Evolutionary conservation across 2,888 invertebrate species (phyloP), one percentile per base, ranked within the genome.

Genomic region (Linnaemya vulpina): DNA sequence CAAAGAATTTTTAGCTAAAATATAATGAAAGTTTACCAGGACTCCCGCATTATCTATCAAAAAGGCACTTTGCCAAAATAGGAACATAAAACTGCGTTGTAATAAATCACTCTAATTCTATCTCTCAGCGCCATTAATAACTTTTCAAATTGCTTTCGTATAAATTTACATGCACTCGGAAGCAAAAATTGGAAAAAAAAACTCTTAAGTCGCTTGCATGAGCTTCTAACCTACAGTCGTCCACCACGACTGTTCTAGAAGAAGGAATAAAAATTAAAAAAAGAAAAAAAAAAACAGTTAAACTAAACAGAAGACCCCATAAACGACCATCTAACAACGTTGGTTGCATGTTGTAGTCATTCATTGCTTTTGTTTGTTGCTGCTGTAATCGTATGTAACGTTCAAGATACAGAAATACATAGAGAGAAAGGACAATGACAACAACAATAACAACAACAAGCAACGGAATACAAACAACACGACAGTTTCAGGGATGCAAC

Each of bases 401-500:
- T 79, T 78, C 55, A 85, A 85, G 85, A 85, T 75, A 74, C 58
- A 51, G 49, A 77, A 67, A 53, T 43, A 74, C 62, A 73, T 76
- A 76, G 71, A 75, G 70, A 46, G n/a, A n/a, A n/a, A n/a, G n/a
- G n/a, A n/a, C n/a, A n/a, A n/a, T n/a, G n/a, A n/a, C n/a, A n/a
- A n/a, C n/a, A n/a, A n/a, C n/a, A n/a, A n/a, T n/a, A n/a, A 85
- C 78, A 78, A 78, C 75, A 81, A 74, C 43, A 78, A 70, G 43
- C 70, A 74, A 65, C 20, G 49, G 58, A 75, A 82, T 67, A 70
- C 63, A 75, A 76, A 77, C 82, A 86, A 87, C 67, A 85, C 80
- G 78, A 86, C 84, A 84, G 68, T 86, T 83, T 71, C 86, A 84
- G 87, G 84, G 82, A 83, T 78, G 70, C 78, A 78, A 55, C 43